Evolutionary conservation across 2,888 invertebrate species (phyloP).

Genomic region (Axea sp.): DNA sequence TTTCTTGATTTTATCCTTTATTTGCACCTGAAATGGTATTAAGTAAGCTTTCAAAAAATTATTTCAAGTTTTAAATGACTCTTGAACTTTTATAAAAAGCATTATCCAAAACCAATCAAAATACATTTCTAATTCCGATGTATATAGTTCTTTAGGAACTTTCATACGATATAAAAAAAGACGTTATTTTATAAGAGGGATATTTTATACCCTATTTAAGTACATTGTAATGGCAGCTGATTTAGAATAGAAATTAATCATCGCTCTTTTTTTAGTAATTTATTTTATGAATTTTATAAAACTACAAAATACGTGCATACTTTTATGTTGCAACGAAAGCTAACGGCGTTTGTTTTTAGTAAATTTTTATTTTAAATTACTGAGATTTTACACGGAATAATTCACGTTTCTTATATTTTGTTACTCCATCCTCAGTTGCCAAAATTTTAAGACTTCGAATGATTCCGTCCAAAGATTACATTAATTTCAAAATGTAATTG

Average conservation of each 20-base stretch:
- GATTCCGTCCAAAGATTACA: slow-evolving; percentile 24
- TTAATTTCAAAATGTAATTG: background rate
- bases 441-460: slow-evolving; percentile 10
- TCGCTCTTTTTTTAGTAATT: slow-evolving; percentile 2
- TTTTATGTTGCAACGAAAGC: slow-evolving; percentile 2
- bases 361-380: slow-evolving; percentile 4
- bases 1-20: too few species aligned
- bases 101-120: slow-evolving; percentile 4
- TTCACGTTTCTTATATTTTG: background rate
- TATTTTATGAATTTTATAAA: slow-evolving; percentile 7
- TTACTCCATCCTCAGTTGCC: slow-evolving; percentile 22
- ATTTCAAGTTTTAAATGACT: too few species aligned
- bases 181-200: slow-evolving; percentile 24
- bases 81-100: background rate
- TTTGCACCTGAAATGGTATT: too few species aligned
- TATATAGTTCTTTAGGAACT: background rate
- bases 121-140: background rate
- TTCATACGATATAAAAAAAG: slow-evolving; percentile 4
- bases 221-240: slow-evolving; percentile 20
- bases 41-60: background rate
- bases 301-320: slow-evolving; percentile 1
- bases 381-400: slow-evolving; percentile 5
- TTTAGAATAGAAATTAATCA: slow-evolving; percentile 33
- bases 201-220: slow-evolving; percentile 15
- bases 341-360: slow-evolving; percentile 3